These are phyloP conservation scores for Solea senegalensis DNA, from an alignment of 2,113 vertebrate genomes.

Conservation along the genomic window DNA sequence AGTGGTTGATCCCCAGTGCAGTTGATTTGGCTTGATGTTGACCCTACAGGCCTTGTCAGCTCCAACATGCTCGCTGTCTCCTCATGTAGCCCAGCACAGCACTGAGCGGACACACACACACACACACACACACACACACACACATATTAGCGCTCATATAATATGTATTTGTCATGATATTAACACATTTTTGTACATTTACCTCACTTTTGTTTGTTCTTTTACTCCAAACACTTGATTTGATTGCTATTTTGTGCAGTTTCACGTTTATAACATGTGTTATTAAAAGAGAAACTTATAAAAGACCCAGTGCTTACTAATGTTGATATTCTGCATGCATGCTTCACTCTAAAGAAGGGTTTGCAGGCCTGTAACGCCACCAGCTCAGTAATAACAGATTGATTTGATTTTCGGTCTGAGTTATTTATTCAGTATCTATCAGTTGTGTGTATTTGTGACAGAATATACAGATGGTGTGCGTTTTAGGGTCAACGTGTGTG, in stretches of 20 bases:
- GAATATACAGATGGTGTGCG: not conserved
- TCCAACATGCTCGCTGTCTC: slow-evolving; percentile 79
- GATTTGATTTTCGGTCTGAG: too few species aligned
- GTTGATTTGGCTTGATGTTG: slow-evolving; percentile 80
- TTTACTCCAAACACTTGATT: too few species aligned
- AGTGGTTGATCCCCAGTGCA: slow-evolving; percentile 74
- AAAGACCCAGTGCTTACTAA: too few species aligned
- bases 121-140: slow-evolving; percentile 44
- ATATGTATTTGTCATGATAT: slow-evolving; percentile 2
- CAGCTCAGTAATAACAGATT: too few species aligned
- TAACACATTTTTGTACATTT: not conserved
- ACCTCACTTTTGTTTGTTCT: too few species aligned
- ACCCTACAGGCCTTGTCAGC: slow-evolving; percentile 81
- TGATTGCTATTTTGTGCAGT: too few species aligned
- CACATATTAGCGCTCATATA: slow-evolving; percentile 4
- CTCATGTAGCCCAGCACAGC: slow-evolving; percentile 59
- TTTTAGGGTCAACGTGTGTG: not conserved
- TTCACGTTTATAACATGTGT: too few species aligned
- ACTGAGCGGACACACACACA: slow-evolving; percentile 67
- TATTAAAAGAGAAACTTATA: too few species aligned
- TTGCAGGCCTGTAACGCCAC: too few species aligned
- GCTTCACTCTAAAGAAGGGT: too few species aligned
- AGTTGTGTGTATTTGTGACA: not conserved
- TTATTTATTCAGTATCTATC: not conserved
- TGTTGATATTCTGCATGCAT: too few species aligned